Percentiles rank a stretch among this genome's conserved stretches.
Conservation (phyloP, 2,113 vertebrate species). For the Oreotrochilus melanogaster region DNA sequence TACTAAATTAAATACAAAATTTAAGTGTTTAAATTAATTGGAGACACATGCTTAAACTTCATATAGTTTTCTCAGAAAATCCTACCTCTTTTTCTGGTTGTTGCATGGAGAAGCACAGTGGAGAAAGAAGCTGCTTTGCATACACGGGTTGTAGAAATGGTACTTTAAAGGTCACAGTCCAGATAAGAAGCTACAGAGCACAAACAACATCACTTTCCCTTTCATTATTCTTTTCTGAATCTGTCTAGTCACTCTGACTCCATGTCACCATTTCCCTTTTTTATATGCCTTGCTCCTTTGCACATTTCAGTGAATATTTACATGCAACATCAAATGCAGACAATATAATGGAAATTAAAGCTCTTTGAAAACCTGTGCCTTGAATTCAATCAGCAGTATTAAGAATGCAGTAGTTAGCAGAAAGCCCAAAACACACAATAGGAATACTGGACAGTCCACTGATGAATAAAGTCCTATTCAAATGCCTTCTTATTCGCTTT, state of each 20-base stretch:
- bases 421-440: background rate
- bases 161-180: conserved; percentile 3
- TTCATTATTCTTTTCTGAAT: conserved; percentile 34
- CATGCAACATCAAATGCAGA: background rate
- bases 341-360: conserved; percentile 26
- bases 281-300: conserved; percentile 7
- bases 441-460: background rate
- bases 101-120: background rate
- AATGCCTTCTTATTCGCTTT: background rate
- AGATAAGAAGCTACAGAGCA: background rate
- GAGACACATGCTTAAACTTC: background rate
- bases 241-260: background rate
- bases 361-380: background rate
- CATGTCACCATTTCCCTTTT: background rate
- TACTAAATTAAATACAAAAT: too few species aligned
- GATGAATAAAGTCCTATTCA: background rate
- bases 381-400: conserved; percentile 43
- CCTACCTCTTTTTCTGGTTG: background rate
- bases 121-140: background rate
- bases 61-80: background rate
- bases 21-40: background rate
- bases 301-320: conserved; percentile 51
- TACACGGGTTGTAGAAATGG: background rate
- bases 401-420: background rate
- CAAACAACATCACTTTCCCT: background rate